Base-by-base conservation (phyloP, 2,888 invertebrate species). In the Formica aserva region DNA sequence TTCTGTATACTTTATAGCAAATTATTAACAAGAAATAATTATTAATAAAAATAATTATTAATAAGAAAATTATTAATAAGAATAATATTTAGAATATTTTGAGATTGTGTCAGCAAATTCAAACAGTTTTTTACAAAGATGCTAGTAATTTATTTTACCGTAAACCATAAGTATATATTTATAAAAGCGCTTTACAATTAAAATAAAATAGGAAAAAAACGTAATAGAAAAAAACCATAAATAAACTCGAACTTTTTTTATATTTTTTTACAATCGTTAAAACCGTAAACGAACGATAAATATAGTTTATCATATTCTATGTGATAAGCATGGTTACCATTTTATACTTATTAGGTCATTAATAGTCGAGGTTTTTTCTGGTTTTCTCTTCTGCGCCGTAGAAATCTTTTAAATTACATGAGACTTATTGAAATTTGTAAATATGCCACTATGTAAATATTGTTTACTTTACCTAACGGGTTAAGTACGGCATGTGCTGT, bases 401-500 rank as follows among this genome's bases (percentile, higher is more conserved):
- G 60, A 15, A 76, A 45, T 62, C 26, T 13, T 62, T 80, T 60
- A 60, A 45, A 60, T 78, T 69, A 71, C 60, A 35, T 1, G 9
- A 29, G 18, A 60, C 26, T 80, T 80, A 69, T 18, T 35, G 60
- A 45, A 60, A 71, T 32, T 45, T 71, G 32, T 35, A 60, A 80
- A 80, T 48, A 35, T 18, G 26, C 18, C 35, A 32, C 45, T 41
- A 71, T 71, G 60, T 85, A 83, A 85, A 83, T 81, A 72, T 84
- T 88, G 80, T 83, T 87, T 86, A 84, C 87, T 74, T 74, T 45
- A 85, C 77, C 80, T 78, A 75, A 83, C 55, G 67, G 60, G 71
- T 62, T 82, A 41, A 41, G 71, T 82, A 76, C 57, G 83, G 83
- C 76, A 35, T 86, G 63, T 77, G 86, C 85, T 38, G 86, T 86